Evolutionary conservation across 1,140 invertebrate genomes (phyloP), one percentile per base, ranked within the genome.

Genomic region (Tetraneura akinire): DNA sequence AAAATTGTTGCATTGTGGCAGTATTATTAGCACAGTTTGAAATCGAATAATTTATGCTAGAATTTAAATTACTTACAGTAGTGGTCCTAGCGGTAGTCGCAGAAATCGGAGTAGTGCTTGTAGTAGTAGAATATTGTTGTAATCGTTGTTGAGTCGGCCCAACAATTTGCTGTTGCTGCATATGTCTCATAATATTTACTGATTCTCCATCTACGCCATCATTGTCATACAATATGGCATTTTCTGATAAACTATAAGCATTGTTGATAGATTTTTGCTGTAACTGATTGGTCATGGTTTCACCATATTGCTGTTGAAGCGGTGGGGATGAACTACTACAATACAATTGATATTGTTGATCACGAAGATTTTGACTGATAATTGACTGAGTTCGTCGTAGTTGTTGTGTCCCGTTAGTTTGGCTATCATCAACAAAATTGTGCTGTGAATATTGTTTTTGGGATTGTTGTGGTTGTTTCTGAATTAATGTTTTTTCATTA

Each of bases 301-400:
- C 42, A 0, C 13, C 21, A 8, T 16, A 66, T 14, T 53, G 29
- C 9, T 76, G 66, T 26, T 81, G 68, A 11, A 57, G 53, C 16
- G 26, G 60, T 60, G 32, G 47, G 0, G 68, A 57, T 13, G 47
- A 29, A 5, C 29, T n/a, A 1, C 21, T 70, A 23, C 62, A 55
- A 11, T 68, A 68, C 51, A 68, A 18, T 23, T 80, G 60, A 11
- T 80, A 55, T 14, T 80, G 68, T 71, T 51, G 74, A 11, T 78
- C 55, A 1, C 55, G 74, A 18, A 78, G 14, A 14, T 26, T 78
- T 45, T 78, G 74, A 47, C 55, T 78, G 18, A 78, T 78, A 45
- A 78, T 62, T 3, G 74, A 78, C 42, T 78, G 74, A 0, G 74
- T 78, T 0, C 74, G 53, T 13, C 55, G 29, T 18, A 78, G n/a